Conservation (phyloP, 2,113 vertebrate species). For the Meleagris gallopavo region DNA sequence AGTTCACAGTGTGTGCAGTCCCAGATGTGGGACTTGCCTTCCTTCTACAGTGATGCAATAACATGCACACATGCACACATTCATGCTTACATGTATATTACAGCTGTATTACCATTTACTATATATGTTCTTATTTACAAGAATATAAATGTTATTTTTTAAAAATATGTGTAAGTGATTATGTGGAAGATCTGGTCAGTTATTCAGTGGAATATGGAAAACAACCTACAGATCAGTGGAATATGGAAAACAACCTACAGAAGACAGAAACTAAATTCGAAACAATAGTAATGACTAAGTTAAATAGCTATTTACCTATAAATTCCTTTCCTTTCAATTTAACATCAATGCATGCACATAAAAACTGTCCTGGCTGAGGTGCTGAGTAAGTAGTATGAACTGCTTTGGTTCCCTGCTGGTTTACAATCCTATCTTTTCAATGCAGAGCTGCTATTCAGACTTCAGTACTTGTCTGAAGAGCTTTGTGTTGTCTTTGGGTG, state of each 20-base stretch:
- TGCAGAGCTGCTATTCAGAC: conserved; percentile 35
- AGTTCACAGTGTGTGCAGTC: not conserved
- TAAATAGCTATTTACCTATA: conserved; percentile 47
- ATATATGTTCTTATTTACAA: not conserved
- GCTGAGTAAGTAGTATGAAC: not conserved
- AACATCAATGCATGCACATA: not conserved
- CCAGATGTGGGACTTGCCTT: not conserved
- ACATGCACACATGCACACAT: not conserved
- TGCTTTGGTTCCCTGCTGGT: conserved; percentile 19
- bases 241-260: not conserved
- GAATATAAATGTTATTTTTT: not conserved
- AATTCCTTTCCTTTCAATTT: conserved; percentile 46
- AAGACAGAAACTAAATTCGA: not conserved
- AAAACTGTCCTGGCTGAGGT: not conserved
- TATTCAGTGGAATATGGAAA: not conserved
- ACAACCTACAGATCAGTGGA: not conserved
- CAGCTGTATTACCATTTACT: not conserved
- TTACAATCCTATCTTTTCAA: conserved; percentile 32
- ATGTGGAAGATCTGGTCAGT: not conserved
- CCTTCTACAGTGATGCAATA: not conserved
- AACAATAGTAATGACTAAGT: not conserved
- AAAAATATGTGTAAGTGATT: not conserved
- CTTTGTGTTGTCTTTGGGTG: conserved; percentile 41
- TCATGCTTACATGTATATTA: not conserved
- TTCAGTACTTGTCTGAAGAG: conserved; percentile 45